These are phyloP conservation scores for Cyclopterus lumpus DNA, from an alignment of 2,797 vertebrate genomes.

Conservation along the genomic window DNA sequence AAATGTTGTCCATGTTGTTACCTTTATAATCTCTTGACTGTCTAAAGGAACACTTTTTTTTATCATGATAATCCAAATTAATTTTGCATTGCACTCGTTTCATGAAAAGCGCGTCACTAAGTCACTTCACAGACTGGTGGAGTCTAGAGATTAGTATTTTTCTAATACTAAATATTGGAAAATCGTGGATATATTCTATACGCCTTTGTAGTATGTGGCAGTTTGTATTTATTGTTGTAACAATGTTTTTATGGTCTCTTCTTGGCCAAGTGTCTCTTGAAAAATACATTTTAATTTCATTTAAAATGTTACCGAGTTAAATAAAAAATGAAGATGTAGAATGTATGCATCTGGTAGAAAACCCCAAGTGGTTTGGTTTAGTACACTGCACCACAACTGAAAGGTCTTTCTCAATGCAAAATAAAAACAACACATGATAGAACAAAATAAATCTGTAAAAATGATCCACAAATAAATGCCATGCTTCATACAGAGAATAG, in stretches of 20 bases:
- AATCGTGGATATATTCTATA: neutral
- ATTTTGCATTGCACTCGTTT: neutral
- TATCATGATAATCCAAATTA: neutral
- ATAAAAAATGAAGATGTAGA: neutral
- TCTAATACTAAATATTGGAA: neutral
- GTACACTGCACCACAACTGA: neutral
- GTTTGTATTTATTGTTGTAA: neutral
- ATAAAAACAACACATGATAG: neutral
- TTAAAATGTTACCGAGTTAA: neutral
- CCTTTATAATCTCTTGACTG: neutral
- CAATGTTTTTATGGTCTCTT: neutral
- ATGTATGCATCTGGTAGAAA: neutral
- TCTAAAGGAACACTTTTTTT: neutral
- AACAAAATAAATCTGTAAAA: neutral
- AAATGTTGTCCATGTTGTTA: constrained; percentile 32
- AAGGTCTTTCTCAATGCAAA: neutral
- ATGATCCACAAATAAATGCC: neutral
- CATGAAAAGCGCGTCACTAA: neutral
- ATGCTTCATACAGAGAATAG: neutral
- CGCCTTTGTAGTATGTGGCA: neutral
- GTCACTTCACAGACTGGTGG: neutral
- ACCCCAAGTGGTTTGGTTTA: neutral
- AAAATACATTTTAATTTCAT: neutral
- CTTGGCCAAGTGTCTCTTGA: no score
- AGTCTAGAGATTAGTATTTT: neutral